Evolutionary conservation across 2,888 invertebrate species (phyloP).

Genomic region (Clivina fossor): DNA sequence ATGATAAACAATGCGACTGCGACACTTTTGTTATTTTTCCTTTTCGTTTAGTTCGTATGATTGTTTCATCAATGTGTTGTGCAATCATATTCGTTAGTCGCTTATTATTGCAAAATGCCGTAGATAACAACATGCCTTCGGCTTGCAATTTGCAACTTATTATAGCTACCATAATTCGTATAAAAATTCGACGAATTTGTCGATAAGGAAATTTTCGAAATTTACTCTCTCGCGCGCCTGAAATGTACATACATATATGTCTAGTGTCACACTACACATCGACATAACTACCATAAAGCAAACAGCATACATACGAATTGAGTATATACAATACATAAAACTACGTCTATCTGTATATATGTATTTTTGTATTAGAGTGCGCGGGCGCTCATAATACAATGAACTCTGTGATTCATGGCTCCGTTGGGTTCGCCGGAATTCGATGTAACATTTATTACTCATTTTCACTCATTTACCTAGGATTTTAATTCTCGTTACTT

Average conservation of each 20-base stretch:
- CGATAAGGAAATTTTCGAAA: constrained; percentile 14
- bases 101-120: constrained; percentile 15
- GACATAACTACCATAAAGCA: too few species aligned
- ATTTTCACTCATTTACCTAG: background rate
- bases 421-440: constrained; percentile 13
- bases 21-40: constrained; percentile 22
- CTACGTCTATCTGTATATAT: too few species aligned
- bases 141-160: too few species aligned
- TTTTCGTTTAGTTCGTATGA: background rate
- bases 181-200: constrained; percentile 14
- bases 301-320: too few species aligned
- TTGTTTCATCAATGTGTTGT: constrained; percentile 25
- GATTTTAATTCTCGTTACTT: background rate
- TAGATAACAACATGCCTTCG: constrained; percentile 15
- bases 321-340: too few species aligned
- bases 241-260: background rate
- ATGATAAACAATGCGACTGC: constrained; percentile 21
- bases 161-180: constrained; percentile 9
- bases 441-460: constrained; percentile 1
- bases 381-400: constrained; percentile 5
- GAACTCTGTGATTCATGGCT: constrained; percentile 21
- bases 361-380: too few species aligned
- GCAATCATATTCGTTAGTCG: too few species aligned
- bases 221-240: constrained; percentile 10
- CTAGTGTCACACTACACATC: too few species aligned